Evolutionary conservation across 2,888 invertebrate species (phyloP).

Genomic region (Mimas tiliae): DNA sequence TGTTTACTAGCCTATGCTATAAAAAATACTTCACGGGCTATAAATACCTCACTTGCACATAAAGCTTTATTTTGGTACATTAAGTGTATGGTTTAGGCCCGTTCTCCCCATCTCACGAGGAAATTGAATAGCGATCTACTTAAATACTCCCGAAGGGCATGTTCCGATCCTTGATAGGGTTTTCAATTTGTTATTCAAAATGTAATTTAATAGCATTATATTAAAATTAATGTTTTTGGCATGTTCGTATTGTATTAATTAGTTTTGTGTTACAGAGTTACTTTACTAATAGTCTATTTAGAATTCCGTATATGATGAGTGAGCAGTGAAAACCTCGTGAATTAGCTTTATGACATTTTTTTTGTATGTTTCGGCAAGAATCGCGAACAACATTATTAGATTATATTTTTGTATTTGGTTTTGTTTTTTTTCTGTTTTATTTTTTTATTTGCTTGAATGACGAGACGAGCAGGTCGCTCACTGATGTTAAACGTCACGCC

Average conservation of each 20-base stretch:
- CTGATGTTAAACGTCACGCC: too few relatives aligned
- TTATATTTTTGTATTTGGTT: too few relatives aligned
- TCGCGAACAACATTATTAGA: too few relatives aligned
- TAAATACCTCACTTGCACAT: conserved; percentile 31
- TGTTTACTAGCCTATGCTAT: too few relatives aligned
- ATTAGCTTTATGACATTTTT: too few relatives aligned
- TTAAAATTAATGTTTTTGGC: conserved; percentile 20
- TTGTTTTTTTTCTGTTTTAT: too few relatives aligned
- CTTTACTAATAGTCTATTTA: not conserved
- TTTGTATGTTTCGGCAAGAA: too few relatives aligned
- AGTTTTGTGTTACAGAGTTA: conserved; percentile 1
- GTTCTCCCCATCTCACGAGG: conserved; percentile 44
- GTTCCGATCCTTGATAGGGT: conserved; percentile 33
- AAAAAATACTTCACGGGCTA: too few relatives aligned
- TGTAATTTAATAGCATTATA: conserved; percentile 10
- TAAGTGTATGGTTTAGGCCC: conserved; percentile 41
- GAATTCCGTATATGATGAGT: not conserved
- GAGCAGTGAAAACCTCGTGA: too few relatives aligned
- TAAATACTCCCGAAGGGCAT: conserved; percentile 52
- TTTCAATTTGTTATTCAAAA: conserved; percentile 26
- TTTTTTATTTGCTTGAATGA: too few relatives aligned
- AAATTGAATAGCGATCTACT: conserved; percentile 66
- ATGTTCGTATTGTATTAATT: conserved; percentile 27
- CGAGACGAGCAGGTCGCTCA: too few relatives aligned
- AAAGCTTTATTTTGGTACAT: conserved; percentile 50